Percentiles rank a stretch among this genome's conserved stretches.
Evolutionary conservation across 2,113 vertebrate species (phyloP).

Genomic region (Amazona guildingii): DNA sequence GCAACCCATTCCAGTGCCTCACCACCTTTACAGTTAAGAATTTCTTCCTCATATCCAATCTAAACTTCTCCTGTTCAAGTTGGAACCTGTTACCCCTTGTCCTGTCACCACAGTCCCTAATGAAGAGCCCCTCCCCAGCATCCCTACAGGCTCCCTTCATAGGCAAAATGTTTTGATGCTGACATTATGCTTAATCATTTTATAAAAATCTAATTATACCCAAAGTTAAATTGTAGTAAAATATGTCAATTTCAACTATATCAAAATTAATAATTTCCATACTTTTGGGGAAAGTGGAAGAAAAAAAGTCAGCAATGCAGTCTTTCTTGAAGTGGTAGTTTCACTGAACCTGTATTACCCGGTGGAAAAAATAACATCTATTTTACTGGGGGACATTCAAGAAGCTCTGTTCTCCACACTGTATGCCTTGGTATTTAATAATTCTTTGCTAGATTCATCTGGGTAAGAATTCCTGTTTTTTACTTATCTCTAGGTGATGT

Average conservation of each 20-base stretch:
- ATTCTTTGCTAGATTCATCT: not conserved
- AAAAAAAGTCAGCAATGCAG: not conserved
- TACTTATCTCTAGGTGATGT: not conserved
- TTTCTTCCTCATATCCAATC: too few relatives aligned
- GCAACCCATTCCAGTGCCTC: too few relatives aligned
- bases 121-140: too few relatives aligned
- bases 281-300: rapidly evolving
- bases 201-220: not conserved
- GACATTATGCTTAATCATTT: not conserved
- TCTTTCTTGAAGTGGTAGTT: not conserved
- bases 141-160: too few relatives aligned
- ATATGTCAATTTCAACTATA: not conserved
- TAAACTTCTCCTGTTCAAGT: too few relatives aligned
- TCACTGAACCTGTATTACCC: not conserved
- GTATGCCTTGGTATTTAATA: not conserved
- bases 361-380: not conserved
- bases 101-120: too few relatives aligned
- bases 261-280: not conserved
- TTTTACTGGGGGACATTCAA: not conserved
- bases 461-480: not conserved
- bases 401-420: not conserved
- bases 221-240: not conserved
- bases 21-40: too few relatives aligned
- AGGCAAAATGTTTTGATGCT: not conserved
- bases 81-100: too few relatives aligned